Base-by-base conservation (phyloP, 2,797 vertebrate species). In the Fistularia commersonii region DNA sequence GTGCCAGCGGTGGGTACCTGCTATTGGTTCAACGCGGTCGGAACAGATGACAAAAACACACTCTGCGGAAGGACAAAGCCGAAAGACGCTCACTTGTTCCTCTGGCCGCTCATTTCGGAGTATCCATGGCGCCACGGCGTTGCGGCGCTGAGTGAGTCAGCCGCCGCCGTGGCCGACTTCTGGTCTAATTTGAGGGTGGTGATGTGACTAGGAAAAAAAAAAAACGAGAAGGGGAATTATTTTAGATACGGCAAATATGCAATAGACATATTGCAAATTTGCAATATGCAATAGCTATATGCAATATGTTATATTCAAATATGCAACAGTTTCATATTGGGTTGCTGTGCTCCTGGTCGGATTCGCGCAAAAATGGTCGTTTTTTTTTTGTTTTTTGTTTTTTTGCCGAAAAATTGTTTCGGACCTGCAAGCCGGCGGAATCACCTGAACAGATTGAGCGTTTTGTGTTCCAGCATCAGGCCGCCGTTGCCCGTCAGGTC, bases 401-500 rank as follows among this genome's bases (percentile, higher is more conserved):
- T n/a, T n/a, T n/a, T n/a, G n/a, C n/a, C n/a, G n/a, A n/a, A 11
- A 44, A 11, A 44, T 31, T 5, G 8, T 1, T 11, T 11, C 9
- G 15, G 37, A 53, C 41, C 45, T n/a, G 7, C n/a, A 8, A 12
- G 23, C 56, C 53, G 13, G 48, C 33, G 34, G 11, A 45, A 80
- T 88, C 80, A 98, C 96, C 96, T 99, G 84, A 99, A 97, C 57
- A 95, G 86, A 74, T 99, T 97, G 77, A 98, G 89, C 4, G 93
- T 95, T 88, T 95, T 96, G 76, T 96, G 95, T 72, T 97, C 95
- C 67, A 99, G 86, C 54, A 93, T 91, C 58, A 99, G 86, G 82
- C 91, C 93, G 80, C 83, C 89, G 85, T 99, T 99, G 70, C 95
- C 93, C 0, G 92, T 96, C 77, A 99, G 84, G 85, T 99, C 96